These are phyloP conservation scores for Polyommatus icarus DNA, from an alignment of 2,888 invertebrate genomes.

Conservation along the genomic window DNA sequence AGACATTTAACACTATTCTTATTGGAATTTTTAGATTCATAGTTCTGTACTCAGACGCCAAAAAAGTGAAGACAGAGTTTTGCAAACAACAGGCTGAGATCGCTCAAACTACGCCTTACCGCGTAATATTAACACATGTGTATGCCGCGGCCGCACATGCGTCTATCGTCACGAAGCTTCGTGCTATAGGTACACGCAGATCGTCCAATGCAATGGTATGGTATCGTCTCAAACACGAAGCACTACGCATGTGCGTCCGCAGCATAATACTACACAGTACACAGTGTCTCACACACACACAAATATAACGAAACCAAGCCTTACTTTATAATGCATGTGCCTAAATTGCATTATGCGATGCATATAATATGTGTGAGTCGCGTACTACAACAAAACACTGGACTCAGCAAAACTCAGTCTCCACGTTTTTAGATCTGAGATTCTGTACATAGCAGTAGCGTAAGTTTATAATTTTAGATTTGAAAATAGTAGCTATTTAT, in stretches of 20 bases:
- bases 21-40: background rate
- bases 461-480: background rate
- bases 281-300: background rate
- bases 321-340: background rate
- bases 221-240: no score
- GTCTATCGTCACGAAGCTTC: no score
- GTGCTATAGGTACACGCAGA: no score
- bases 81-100: background rate
- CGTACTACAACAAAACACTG: background rate
- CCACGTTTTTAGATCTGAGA: background rate
- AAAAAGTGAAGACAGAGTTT: background rate
- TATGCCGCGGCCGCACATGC: no score
- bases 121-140: no score
- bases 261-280: background rate
- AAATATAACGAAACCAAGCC: background rate
- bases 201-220: no score
- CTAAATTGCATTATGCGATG: background rate
- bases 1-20: constrained; percentile 13
- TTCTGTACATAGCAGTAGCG: background rate
- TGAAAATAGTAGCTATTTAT: background rate
- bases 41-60: background rate
- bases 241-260: no score
- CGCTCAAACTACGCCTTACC: background rate
- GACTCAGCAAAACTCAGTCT: background rate
- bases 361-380: no score